phyloP scores from a whole-genome alignment of 2,888 invertebrate genomes.

The Idaea dimidiata region DNA sequence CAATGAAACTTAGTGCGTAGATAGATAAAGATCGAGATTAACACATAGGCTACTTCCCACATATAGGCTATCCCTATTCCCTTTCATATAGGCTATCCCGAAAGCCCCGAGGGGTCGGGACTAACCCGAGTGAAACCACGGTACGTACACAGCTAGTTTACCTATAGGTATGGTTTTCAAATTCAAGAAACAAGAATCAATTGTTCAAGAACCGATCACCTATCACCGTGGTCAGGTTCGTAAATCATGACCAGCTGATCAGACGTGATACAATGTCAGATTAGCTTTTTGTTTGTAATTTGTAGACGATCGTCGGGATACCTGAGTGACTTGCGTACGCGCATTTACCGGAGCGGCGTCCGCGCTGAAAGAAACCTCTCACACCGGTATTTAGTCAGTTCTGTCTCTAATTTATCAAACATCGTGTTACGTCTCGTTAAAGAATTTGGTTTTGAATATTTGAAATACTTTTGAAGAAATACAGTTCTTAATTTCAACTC shows the following conservation, averaged over 20 bases:
- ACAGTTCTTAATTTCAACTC: too few relatives aligned
- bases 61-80: too few relatives aligned
- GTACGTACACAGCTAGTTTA: too few relatives aligned
- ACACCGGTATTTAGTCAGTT: constrained; percentile 52
- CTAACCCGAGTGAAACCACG: too few relatives aligned
- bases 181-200: constrained; percentile 68
- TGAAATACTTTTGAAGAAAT: constrained; percentile 18
- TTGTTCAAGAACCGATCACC: constrained; percentile 66
- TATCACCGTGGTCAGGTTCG: constrained; percentile 68
- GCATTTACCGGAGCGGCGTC: constrained; percentile 36
- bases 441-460: constrained; percentile 35
- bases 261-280: constrained; percentile 74
- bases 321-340: constrained; percentile 69
- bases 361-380: constrained; percentile 55
- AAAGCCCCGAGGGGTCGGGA: too few relatives aligned
- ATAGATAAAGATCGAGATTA: too few relatives aligned
- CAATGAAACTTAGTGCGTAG: too few relatives aligned
- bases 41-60: too few relatives aligned
- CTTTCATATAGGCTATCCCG: too few relatives aligned
- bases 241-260: constrained; percentile 79
- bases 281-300: constrained; percentile 76
- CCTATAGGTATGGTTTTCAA: constrained; percentile 13
- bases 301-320: constrained; percentile 68
- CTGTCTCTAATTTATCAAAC: constrained; percentile 58
- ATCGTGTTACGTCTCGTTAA: constrained; percentile 53